phyloP scores from a whole-genome alignment of 2,888 invertebrate genomes.

The Mantis religiosa region DNA sequence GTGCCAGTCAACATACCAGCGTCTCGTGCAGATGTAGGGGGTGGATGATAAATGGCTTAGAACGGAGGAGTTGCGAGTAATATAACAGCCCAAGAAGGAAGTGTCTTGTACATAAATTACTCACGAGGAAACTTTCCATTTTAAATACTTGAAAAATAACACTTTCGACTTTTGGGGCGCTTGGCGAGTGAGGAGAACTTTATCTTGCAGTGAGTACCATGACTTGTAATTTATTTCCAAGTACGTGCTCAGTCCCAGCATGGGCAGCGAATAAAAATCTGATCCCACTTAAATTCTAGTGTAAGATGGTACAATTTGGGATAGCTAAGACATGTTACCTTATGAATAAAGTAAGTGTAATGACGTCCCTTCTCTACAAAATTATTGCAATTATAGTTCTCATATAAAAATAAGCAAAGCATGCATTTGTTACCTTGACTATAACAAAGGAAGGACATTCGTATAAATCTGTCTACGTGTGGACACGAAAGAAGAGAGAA shows the following conservation, averaged over 20 bases:
- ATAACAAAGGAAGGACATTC: too few species aligned
- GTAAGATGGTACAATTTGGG: too few species aligned
- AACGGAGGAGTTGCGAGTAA: background rate
- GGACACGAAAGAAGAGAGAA: too few species aligned
- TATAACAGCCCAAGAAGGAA: background rate
- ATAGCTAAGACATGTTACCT: too few species aligned
- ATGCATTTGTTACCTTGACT: too few species aligned
- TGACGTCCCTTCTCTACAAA: too few species aligned
- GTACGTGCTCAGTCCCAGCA: background rate
- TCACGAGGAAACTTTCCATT: background rate
- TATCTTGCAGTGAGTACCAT: background rate
- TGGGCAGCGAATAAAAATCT: too few species aligned
- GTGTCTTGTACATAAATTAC: background rate
- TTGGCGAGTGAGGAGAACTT: background rate
- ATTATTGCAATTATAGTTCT: too few species aligned
- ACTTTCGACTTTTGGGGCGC: background rate
- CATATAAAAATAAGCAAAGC: too few species aligned
- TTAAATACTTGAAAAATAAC: background rate
- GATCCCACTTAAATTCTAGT: too few species aligned
- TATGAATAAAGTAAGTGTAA: too few species aligned
- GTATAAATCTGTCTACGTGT: too few species aligned
- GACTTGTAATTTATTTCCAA: background rate
- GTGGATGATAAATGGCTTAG: background rate
- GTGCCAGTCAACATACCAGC: background rate
- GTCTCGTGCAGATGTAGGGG: background rate